These are phyloP conservation scores for Gambusia yucatana DNA, from an alignment of 2,797 vertebrate species.

Conservation along the genomic window DNA sequence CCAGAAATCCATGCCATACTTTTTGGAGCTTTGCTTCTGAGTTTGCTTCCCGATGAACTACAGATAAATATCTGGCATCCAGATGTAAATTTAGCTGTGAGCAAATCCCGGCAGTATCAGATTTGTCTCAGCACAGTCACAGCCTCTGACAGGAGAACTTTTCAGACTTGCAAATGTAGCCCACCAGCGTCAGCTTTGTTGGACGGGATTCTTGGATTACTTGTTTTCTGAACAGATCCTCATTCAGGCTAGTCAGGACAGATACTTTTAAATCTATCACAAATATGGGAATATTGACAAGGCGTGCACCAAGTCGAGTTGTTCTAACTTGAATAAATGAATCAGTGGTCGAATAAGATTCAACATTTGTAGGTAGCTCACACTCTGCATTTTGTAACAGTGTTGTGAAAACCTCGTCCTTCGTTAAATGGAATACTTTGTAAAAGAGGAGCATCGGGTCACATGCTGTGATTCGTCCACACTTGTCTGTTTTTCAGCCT, in stretches of 20 bases:
- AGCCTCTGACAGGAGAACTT: neutral
- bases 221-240: neutral
- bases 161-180: neutral
- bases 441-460: neutral
- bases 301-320: conserved; percentile 14
- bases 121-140: neutral
- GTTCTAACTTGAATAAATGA: conserved; percentile 35
- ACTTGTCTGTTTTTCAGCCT: conserved; percentile 5
- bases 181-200: neutral
- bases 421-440: neutral
- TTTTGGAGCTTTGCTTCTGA: neutral
- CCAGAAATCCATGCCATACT: neutral
- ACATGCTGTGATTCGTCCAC: neutral
- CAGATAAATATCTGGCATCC: neutral
- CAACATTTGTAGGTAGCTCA: neutral
- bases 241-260: conserved; percentile 30
- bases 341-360: neutral
- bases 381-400: neutral
- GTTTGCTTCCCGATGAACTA: neutral
- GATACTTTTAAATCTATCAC: neutral
- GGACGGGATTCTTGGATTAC: neutral
- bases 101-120: neutral
- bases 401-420: neutral
- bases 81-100: conserved; percentile 9
- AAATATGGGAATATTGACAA: accelerated